A percentile compares a stretch with the other conserved stretches of the same genome.
Conservation (phyloP, 2,113 vertebrate genomes). For the Pantherophis guttatus region DNA sequence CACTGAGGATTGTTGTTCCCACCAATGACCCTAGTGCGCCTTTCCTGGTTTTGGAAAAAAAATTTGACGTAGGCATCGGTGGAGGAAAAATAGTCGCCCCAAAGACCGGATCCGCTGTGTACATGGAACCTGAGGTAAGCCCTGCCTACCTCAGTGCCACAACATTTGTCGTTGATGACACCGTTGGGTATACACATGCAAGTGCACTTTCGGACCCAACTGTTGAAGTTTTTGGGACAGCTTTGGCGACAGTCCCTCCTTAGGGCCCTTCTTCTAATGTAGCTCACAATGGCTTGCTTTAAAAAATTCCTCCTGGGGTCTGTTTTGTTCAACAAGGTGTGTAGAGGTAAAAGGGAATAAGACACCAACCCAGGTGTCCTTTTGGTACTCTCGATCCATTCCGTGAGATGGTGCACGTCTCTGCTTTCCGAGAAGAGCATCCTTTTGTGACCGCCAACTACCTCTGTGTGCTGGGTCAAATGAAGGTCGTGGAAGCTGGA, state of each 20-base stretch:
- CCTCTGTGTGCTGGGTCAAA: constrained; percentile 60
- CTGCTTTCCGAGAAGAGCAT: constrained; percentile 72
- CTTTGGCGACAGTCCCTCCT: constrained; percentile 35
- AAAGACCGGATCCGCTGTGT: constrained; percentile 54
- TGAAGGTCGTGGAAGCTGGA: constrained; percentile 64
- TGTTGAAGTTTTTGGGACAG: constrained; percentile 51
- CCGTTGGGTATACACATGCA: constrained; percentile 70
- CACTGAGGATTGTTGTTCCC: constrained; percentile 74
- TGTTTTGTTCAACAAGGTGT: constrained; percentile 62
- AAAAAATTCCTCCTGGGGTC: constrained; percentile 54
- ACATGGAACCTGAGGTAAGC: constrained; percentile 66
- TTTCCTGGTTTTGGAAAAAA: background rate
- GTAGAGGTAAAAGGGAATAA: constrained; percentile 72
- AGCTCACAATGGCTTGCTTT: constrained; percentile 58
- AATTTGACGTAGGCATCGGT: constrained; percentile 76
- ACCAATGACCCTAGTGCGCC: constrained; percentile 50
- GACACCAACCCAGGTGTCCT: constrained; percentile 70
- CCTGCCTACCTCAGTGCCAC: constrained; percentile 66
- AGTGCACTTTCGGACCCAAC: constrained; percentile 59
- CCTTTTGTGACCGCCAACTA: constrained; percentile 50
- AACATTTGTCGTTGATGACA: constrained; percentile 63
- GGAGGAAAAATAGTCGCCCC: constrained; percentile 69
- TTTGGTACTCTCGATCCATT: constrained; percentile 70
- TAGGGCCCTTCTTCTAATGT: constrained; percentile 49
- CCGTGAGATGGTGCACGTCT: constrained; percentile 63